Evolutionary conservation across 2,113 vertebrate species (phyloP).

Genomic region (Hyperopisus bebe): DNA sequence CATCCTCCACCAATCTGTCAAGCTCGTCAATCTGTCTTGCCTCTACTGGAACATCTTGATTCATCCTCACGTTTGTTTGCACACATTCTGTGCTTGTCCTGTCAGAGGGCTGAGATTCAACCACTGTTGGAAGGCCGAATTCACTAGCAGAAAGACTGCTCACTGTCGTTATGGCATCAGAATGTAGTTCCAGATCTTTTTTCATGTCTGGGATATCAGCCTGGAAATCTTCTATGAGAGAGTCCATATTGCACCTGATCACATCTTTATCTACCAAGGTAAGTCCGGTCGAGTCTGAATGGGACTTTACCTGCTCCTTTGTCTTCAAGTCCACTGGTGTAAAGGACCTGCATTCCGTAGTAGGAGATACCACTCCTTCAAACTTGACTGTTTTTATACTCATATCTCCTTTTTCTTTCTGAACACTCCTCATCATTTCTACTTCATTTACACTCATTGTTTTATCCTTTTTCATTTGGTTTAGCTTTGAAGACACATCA

Average conservation of each 20-base stretch:
- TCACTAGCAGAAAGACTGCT: not conserved
- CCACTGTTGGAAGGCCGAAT: not conserved
- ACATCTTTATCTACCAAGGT: slow-evolving; percentile 12
- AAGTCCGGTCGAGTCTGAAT: not conserved
- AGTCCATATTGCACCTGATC: not conserved
- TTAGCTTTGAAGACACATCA: not conserved
- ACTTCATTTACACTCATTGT: not conserved
- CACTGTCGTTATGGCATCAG: not conserved
- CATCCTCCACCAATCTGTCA: not conserved
- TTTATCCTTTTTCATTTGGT: not conserved
- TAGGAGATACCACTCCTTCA: slow-evolving; percentile 14
- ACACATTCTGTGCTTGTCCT: not conserved
- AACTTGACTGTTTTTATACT: slow-evolving; percentile 2
- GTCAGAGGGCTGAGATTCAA: not conserved
- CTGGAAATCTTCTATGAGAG: not conserved
- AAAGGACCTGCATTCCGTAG: not conserved
- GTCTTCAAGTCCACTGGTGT: not conserved
- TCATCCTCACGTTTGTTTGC: not conserved
- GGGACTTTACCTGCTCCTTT: not conserved
- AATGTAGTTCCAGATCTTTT: not conserved
- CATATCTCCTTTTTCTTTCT: not conserved
- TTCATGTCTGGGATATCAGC: not conserved
- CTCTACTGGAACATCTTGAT: not conserved
- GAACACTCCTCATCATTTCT: not conserved
- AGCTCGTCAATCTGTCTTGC: not conserved